A percentile compares a stretch with the other conserved stretches of the same genome.
phyloP scores from a whole-genome alignment of 2,888 invertebrate genomes.

The Zygaena filipendulae region DNA sequence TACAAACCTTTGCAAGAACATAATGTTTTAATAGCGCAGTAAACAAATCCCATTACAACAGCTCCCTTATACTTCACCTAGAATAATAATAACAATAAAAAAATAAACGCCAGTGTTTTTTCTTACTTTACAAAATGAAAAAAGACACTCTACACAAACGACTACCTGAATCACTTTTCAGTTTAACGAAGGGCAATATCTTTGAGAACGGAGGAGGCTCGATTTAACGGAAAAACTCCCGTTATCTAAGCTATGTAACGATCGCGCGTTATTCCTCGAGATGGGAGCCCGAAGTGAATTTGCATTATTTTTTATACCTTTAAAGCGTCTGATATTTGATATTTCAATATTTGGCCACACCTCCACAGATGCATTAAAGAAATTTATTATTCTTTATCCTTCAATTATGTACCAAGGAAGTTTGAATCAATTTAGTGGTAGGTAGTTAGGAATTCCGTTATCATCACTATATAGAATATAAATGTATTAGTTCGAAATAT shows the following conservation, averaged over 20 bases:
- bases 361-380: no score
- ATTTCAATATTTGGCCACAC: slow-evolving; percentile 27
- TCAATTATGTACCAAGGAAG: no score
- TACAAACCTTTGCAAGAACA: no score
- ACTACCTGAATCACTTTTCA: slow-evolving; percentile 50
- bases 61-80: no score
- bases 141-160: slow-evolving; percentile 45
- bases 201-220: slow-evolving; percentile 42
- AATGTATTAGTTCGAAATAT: no score
- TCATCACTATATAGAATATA: no score
- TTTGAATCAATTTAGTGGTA: no score
- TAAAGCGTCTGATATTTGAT: slow-evolving; percentile 43
- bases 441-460: no score
- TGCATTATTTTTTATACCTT: slow-evolving; percentile 61
- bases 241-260: slow-evolving; percentile 54
- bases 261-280: slow-evolving; percentile 44
- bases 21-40: no score
- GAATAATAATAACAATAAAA: background rate
- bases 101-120: background rate
- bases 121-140: slow-evolving; percentile 43
- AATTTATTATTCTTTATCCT: no score
- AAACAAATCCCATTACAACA: no score
- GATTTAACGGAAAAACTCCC: slow-evolving; percentile 56
- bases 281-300: slow-evolving; percentile 42
- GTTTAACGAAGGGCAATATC: slow-evolving; percentile 40